A percentile compares a stretch with the other conserved stretches of the same genome.
These are phyloP conservation scores for Isichthys henryi DNA, from an alignment of 2,113 vertebrate species.

Conservation along the genomic window DNA sequence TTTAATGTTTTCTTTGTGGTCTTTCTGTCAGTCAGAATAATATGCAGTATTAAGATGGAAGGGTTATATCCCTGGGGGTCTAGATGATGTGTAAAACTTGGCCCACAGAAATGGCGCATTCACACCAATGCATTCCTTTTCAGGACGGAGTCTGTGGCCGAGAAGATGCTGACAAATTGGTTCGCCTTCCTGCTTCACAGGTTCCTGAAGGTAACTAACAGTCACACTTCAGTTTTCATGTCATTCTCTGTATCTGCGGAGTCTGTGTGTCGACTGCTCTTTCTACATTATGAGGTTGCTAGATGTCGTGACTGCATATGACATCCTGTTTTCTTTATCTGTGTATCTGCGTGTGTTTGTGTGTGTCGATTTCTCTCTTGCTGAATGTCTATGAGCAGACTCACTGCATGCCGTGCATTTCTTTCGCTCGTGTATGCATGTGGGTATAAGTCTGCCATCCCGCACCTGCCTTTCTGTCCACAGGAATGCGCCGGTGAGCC, in stretches of 20 bases:
- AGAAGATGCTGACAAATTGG: constrained; percentile 82
- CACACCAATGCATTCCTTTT: neutral
- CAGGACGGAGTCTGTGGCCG: constrained; percentile 74
- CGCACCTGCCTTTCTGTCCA: neutral
- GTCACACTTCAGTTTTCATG: neutral
- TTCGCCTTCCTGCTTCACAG: constrained; percentile 76
- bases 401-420: neutral
- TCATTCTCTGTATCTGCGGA: neutral
- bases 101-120: neutral
- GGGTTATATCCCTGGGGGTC: neutral
- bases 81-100: neutral
- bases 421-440: neutral
- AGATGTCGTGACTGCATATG: neutral
- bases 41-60: neutral
- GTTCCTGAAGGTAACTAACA: constrained; percentile 66
- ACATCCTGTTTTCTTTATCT: neutral
- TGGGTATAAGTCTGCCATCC: neutral
- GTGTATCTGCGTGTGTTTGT: neutral
- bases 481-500: constrained; percentile 95
- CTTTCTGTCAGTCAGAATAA: neutral
- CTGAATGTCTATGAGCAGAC: neutral
- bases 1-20: neutral
- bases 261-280: neutral
- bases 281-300: neutral
- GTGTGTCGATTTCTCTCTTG: neutral